phyloP scores from a whole-genome alignment of 2,888 invertebrate genomes.

The Autographa gamma region DNA sequence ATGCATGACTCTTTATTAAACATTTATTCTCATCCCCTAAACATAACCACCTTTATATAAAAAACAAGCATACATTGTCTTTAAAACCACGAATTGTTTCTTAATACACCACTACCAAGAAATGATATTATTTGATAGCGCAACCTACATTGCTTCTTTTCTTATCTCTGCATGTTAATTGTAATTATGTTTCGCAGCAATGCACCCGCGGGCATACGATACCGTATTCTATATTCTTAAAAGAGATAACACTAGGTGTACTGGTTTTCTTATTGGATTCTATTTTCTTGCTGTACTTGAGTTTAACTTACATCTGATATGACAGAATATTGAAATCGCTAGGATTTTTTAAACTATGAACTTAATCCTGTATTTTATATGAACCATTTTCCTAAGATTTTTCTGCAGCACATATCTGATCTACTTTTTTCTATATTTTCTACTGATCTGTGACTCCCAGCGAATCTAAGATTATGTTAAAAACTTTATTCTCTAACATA shows the following conservation, averaged over 20 bases:
- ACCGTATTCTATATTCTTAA: constrained; percentile 29
- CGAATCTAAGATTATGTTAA: no score
- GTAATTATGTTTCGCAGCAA: constrained; percentile 52
- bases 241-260: constrained; percentile 34
- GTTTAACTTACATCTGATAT: not conserved
- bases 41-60: no score
- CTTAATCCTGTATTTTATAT: not conserved
- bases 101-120: constrained; percentile 16
- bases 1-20: no score
- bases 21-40: no score
- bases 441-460: no score
- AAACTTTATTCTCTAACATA: no score
- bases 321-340: not conserved
- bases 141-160: constrained; percentile 42
- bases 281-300: not conserved
- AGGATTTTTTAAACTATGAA: not conserved
- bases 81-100: not conserved
- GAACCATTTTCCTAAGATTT: no score
- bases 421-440: no score
- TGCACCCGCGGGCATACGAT: constrained; percentile 53
- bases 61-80: no score
- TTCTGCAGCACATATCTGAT: no score
- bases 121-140: constrained; percentile 41
- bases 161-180: constrained; percentile 52
- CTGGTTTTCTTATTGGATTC: constrained; percentile 3